Base-by-base conservation (phyloP, 2,113 vertebrate species). In the Poicephalus gulielmi region DNA sequence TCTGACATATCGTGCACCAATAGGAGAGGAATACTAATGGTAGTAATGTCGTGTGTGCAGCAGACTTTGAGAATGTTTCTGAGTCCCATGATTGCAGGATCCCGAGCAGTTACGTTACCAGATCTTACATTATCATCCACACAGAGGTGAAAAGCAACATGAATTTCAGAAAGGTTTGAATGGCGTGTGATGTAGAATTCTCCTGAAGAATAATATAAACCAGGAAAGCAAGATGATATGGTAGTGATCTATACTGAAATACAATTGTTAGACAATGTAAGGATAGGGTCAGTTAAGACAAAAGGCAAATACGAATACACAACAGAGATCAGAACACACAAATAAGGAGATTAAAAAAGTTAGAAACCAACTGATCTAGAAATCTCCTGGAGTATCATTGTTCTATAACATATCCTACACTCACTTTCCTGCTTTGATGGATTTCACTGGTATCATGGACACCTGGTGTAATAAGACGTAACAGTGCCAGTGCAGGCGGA, bases 1-100 rank as follows among this genome's bases (percentile, higher is more conserved):
- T 99, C 99, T 9, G 99, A 99, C 99, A 99, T 99, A 81, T 99
- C 99, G 10, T 99, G 99, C 52, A 99, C 99, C 77, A 99, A 97
- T 66, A 99, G 97, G 84, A 99, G 98, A 25, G 99, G 99, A 43
- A 99, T 97, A 49, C 99, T 99, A 92, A 99, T 98, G 9, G 99
- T 99, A 67, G 99, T 99, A 97, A 99, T 96, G 93, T 99, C 99
- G 0, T 99, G 99, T 2, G 99, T 99, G 87, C 99, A 99, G 98
- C 99, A 99, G 50, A 99, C 99, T 96, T 99, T 99, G 86, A 99
- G 98, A 86, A 99, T 99, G 97, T 99, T 99, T 31, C 99, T 98
- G 78, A 99, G 97, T 18, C 99, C 99, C 99, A 99, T 99, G 84
- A 99, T 99, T 70, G 99, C 99, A 1, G 99, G 99, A 95, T 99